phyloP scores from a whole-genome alignment of 23 tunicate species.

The Phallusia fumigata region DNA sequence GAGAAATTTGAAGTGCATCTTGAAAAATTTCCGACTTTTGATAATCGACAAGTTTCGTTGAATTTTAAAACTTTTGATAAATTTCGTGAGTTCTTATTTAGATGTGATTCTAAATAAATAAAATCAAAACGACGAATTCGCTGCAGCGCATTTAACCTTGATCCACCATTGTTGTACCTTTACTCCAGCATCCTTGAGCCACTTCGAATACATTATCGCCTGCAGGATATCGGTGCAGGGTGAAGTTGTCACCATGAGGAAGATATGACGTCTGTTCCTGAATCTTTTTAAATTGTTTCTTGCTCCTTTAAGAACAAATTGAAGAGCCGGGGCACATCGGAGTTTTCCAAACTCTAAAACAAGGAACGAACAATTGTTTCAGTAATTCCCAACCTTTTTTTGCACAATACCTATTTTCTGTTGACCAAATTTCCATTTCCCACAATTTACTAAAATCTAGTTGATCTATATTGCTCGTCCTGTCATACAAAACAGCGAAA shows the following conservation, averaged over 20 bases:
- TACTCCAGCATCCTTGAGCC: constrained; percentile 18
- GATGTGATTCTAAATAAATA: too few species aligned
- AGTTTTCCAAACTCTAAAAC: neutral
- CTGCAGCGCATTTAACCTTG: too few species aligned
- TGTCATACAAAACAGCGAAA: too few species aligned
- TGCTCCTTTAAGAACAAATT: neutral
- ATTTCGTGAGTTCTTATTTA: too few species aligned
- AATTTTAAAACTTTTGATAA: too few species aligned
- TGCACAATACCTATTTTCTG: too few species aligned
- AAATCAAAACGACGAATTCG: too few species aligned
- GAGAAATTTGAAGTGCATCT: neutral
- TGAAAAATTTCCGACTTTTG: neutral
- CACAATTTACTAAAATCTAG: too few species aligned
- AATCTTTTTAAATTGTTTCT: neutral
- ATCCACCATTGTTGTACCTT: constrained; percentile 5
- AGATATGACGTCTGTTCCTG: neutral
- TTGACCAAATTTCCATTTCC: too few species aligned
- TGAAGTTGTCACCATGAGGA: constrained; percentile 1
- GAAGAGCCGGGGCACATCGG: constrained; percentile 1
- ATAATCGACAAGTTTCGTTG: neutral
- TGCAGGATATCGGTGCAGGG: neutral
- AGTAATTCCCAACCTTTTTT: too few species aligned
- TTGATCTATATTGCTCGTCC: too few species aligned
- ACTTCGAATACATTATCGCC: constrained; percentile 8
- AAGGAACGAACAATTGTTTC: neutral